Base-by-base conservation (phyloP, 2,888 invertebrate species). In the Eristalis pertinax region DNA sequence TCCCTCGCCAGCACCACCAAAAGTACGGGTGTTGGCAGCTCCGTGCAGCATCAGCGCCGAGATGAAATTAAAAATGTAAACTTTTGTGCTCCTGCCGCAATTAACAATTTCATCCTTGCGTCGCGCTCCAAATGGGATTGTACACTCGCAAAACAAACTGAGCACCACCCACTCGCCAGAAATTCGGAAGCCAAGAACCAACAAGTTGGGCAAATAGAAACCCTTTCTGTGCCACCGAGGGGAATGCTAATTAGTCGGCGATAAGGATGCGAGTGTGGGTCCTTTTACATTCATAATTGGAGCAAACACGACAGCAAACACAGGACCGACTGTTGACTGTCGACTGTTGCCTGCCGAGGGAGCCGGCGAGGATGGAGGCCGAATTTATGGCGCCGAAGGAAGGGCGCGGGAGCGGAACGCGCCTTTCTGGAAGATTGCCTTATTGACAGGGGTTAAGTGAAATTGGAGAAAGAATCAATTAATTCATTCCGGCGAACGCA, bases 211-310 rank as follows among this genome's bases (percentile, higher is more conserved):
- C 41, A 83, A 83, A 83, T 83, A 83, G 68, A 69, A 63, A 77
- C 24, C 83, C 63, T 60, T 78, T 77, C 67, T n/a, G 67, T 67
- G 75, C 67, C 67, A 60, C 75, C 75, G 35, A 41, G 68, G 77
- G 73, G 68, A 83, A 83, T 83, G 73, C 78, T 83, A 77, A 83
- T 83, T 83, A 83, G 76, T 76, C 19, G 60, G 50, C 75, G 43
- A 70, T 70, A 62, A 67, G 60, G 69, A 70, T 62, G 50, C 62
- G 62, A 76, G 62, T 83, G 65, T 73, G 68, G 58, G 68, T 73
- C 58, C 83, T 68, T 83, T 83, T 73, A 43, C 73, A 69, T 78
- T 83, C 41, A 73, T 78, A 83, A 83, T 83, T 78, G 67, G 67
- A 68, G 19, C 73, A 77, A 83, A 83, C 68, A 75, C 56, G 67